phyloP scores from a whole-genome alignment of 2,888 invertebrate genomes.

The Macrosiphum euphorbiae region DNA sequence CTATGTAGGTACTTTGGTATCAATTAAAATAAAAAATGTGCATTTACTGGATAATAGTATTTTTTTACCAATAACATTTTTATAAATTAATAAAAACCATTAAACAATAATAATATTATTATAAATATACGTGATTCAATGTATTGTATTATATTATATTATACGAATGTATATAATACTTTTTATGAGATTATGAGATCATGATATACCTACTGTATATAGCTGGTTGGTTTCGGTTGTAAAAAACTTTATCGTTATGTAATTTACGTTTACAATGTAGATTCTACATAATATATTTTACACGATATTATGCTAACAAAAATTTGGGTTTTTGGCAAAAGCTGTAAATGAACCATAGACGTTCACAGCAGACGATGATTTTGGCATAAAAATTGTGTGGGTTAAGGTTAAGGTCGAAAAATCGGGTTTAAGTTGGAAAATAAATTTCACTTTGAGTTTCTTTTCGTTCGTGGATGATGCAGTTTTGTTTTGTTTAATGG shows the following conservation, averaged over 20 bases:
- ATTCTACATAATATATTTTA: neutral
- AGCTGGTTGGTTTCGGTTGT: neutral
- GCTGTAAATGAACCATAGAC: neutral
- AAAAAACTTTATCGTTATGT: neutral
- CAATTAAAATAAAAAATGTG: no score
- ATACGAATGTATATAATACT: no score
- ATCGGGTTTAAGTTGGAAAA: constrained; percentile 13
- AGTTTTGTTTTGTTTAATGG: neutral
- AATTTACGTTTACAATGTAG: neutral
- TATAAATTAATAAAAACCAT: no score
- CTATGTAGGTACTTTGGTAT: no score
- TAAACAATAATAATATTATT: no score
- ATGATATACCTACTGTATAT: neutral
- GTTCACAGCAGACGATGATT: constrained; percentile 13
- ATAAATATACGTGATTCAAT: neutral
- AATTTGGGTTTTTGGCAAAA: constrained; percentile 43
- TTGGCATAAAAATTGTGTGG: constrained; percentile 54
- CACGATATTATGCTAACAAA: neutral
- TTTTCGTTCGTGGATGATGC: neutral
- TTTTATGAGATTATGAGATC: no score
- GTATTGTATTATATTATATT: no score
- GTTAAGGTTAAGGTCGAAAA: constrained; percentile 54
- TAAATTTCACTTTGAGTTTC: neutral
- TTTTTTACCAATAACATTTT: no score
- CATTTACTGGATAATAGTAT: no score